phyloP scores from a whole-genome alignment of 1,140 invertebrate genomes.

The Phortica variegata region DNA sequence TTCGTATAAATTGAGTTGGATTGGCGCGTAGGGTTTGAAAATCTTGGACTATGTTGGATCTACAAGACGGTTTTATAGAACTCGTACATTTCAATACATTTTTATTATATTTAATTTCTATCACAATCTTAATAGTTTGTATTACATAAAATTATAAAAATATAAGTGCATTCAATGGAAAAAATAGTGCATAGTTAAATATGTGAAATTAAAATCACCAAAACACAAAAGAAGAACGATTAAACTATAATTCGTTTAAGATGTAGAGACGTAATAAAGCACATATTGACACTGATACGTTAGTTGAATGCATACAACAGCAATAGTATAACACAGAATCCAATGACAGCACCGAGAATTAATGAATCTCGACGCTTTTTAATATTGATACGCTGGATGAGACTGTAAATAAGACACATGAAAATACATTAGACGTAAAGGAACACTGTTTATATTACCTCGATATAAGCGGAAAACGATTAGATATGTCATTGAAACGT shows the following conservation, averaged over 20 bases:
- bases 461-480: slow-evolving; percentile 63
- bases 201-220: slow-evolving; percentile 17
- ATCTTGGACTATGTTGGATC: no score
- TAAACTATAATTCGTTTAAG: no score
- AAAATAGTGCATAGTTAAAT: no score
- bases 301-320: slow-evolving; percentile 76
- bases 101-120: slow-evolving; percentile 46
- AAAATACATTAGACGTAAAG: not conserved
- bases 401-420: slow-evolving; percentile 72
- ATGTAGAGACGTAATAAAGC: slow-evolving; percentile 8
- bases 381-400: slow-evolving; percentile 90
- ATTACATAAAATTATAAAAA: no score
- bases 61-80: no score
- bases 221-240: not conserved
- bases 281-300: not conserved
- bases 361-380: slow-evolving; percentile 89
- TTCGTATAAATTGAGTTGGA: no score
- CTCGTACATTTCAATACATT: no score
- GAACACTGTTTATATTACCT: slow-evolving; percentile 25
- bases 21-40: no score
- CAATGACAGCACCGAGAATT: slow-evolving; percentile 82
- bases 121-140: slow-evolving; percentile 50
- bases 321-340: slow-evolving; percentile 83
- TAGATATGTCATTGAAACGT: slow-evolving; percentile 88
- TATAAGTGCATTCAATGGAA: no score